Conservation (phyloP, 2,113 vertebrate genomes). For the Gulo gulo region DNA sequence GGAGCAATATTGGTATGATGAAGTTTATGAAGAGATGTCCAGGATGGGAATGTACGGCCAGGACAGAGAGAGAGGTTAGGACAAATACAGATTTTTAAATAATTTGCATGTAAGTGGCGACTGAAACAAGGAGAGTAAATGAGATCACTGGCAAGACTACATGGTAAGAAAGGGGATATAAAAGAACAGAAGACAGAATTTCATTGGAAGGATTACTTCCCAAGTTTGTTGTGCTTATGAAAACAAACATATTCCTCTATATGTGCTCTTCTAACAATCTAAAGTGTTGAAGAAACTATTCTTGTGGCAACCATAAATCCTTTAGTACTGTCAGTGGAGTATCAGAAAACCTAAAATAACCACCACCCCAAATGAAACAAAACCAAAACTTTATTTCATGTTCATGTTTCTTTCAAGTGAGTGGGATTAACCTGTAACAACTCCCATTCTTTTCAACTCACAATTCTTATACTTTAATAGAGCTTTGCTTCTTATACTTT, state of each 20-base stretch:
- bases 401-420: neutral
- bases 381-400: neutral
- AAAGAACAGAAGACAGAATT: neutral
- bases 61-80: neutral
- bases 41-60: neutral
- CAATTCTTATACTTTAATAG: neutral
- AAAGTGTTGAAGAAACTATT: neutral
- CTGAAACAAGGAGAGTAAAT: neutral
- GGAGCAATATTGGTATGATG: rapidly evolving
- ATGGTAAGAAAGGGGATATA: neutral
- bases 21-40: neutral
- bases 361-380: neutral
- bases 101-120: neutral
- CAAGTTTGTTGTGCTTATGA: neutral
- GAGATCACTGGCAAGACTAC: neutral
- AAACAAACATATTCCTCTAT: neutral
- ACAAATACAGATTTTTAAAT: neutral
- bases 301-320: neutral
- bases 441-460: neutral
- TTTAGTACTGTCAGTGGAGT: neutral
- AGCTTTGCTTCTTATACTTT: neutral
- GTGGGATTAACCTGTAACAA: neutral
- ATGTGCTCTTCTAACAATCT: neutral
- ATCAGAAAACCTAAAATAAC: neutral
- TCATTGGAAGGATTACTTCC: neutral